Base-by-base conservation (phyloP, 2,113 vertebrate species). In the Rhinolophus sinicus region DNA sequence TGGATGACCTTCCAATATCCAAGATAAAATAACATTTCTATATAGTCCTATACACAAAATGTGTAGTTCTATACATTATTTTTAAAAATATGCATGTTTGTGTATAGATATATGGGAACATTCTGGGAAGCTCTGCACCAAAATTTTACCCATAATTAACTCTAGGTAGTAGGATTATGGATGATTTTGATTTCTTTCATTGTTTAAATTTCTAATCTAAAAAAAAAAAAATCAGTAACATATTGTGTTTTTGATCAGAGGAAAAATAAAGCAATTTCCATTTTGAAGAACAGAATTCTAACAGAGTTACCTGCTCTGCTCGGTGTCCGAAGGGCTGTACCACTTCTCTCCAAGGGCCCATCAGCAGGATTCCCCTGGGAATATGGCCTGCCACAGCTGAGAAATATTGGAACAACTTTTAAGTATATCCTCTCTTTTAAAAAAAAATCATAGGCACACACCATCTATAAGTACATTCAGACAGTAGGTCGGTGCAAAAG, bases 321-420 rank as follows among this genome's bases (percentile, higher is more conserved):
- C 85, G 98, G 97, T 60, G 98, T 98, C 94, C 78, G 96, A 73
- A 96, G 88, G 35, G 96, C 91, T 35, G 91, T 38, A 22, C 99
- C 98, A 56, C 97, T 98, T 97, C 99, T 98, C 67, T 99, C 99
- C 96, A 98, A 90, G 15, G 98, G 98, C 54, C 98, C 98, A 28
- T 99, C 99, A 2, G 97, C 98, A 54, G 99, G 98, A 96, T 97
- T 99, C 96, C 97, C 97, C 98, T 98, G 99, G 97, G 98, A 99
- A 97, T 99, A 99, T 0, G 99, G 99, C 97, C 99, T 98, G 97
- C 99, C 99, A 97, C 99, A 99, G 98, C 99, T 99, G 97, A 67
- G 98, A 98, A n/a, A 98, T 19, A 97, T 38, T 30, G 69, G 6
- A 94, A 70, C 33, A 93, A 10, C 3, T 64, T 1, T 97, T 97